Percentiles rank a stretch among this genome's conserved stretches.
These are phyloP conservation scores for Fragum whitleyi DNA, from an alignment of 2,888 invertebrate genomes.

Conservation along the genomic window DNA sequence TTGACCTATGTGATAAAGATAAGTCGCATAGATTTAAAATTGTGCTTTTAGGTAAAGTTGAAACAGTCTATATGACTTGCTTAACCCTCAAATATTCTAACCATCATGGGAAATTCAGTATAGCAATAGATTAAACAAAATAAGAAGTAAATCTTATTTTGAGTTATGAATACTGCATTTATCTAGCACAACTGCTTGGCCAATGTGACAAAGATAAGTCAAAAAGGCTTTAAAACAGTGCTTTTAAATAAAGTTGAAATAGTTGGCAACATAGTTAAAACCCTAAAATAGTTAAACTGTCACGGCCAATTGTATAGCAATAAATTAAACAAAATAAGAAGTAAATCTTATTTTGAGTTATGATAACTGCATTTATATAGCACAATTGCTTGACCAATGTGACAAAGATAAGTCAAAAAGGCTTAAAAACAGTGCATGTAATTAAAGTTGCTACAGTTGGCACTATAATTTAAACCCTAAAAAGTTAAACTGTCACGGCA, in stretches of 20 bases:
- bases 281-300: no score
- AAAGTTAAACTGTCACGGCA: no score
- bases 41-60: no score
- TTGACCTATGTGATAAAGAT: background rate
- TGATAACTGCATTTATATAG: background rate
- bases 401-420: background rate
- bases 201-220: background rate
- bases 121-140: conserved; percentile 18
- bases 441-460: no score
- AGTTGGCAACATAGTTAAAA: no score
- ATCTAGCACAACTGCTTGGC: conserved; percentile 1
- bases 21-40: background rate
- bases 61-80: no score
- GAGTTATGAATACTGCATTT: conserved; percentile 19
- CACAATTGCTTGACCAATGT: background rate
- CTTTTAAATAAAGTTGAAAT: no score
- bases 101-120: background rate
- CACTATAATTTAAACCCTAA: no score
- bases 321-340: conserved; percentile 2
- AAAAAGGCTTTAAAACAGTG: background rate
- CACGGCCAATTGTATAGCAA: background rate
- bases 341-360: background rate
- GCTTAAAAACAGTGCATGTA: background rate
- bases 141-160: background rate
- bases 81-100: no score